A percentile compares a stretch with the other conserved stretches of the same genome.
These are phyloP conservation scores for Acleris cristana DNA, from an alignment of 2,888 invertebrate species.

Conservation along the genomic window DNA sequence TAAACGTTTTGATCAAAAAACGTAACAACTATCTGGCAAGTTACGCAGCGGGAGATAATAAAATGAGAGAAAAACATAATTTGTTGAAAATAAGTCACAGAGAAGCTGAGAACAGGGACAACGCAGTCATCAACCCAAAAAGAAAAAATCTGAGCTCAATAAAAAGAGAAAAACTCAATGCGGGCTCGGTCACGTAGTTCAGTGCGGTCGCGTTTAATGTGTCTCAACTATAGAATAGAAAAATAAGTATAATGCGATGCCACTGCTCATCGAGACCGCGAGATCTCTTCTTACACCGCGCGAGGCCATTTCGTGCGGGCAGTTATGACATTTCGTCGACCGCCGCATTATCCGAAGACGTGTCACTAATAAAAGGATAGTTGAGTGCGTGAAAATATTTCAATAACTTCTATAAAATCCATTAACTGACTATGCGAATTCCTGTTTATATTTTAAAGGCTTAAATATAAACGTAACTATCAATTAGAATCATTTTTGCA, in stretches of 20 bases:
- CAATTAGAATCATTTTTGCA: background rate
- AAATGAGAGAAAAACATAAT: background rate
- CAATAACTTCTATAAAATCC: background rate
- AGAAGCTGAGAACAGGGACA: no score
- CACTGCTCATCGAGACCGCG: constrained; percentile 24
- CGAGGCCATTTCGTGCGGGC: constrained; percentile 22
- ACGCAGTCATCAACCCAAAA: constrained; percentile 28
- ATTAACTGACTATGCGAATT: background rate
- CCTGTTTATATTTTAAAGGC: background rate
- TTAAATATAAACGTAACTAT: background rate
- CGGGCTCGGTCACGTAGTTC: constrained; percentile 53
- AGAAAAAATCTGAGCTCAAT: constrained; percentile 26
- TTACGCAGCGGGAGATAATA: no score
- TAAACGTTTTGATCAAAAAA: no score
- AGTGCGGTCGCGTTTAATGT: constrained; percentile 56
- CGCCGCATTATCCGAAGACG: constrained; percentile 22
- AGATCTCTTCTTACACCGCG: constrained; percentile 13
- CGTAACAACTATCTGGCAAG: no score
- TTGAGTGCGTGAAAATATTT: constrained; percentile 17
- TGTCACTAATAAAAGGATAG: constrained; percentile 25
- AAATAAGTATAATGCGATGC: constrained; percentile 23
- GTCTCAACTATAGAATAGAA: constrained; percentile 46
- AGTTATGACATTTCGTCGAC: constrained; percentile 33
- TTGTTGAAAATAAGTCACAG: constrained; percentile 5
- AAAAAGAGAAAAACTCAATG: constrained; percentile 45